A percentile compares a stretch with the other conserved stretches of the same genome.
These are phyloP conservation scores for Ciconia nigra DNA, from an alignment of 2,797 vertebrate genomes.

Conservation along the genomic window DNA sequence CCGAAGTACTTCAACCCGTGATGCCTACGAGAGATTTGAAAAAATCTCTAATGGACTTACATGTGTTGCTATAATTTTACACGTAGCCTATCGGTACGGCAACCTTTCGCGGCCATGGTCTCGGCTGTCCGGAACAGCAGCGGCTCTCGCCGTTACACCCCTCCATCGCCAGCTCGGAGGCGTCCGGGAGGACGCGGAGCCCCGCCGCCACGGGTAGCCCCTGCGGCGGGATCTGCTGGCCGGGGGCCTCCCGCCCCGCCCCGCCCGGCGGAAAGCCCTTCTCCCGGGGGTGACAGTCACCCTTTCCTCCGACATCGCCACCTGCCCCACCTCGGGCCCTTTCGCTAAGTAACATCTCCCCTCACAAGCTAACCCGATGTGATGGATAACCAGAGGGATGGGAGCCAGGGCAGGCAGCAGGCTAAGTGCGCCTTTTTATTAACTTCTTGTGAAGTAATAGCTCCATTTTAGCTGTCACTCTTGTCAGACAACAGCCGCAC, in stretches of 20 bases:
- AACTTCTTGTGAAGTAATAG: conserved; percentile 44
- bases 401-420: not conserved
- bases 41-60: not conserved
- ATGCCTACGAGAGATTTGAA: not conserved
- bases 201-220: not conserved
- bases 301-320: not conserved
- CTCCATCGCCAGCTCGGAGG: not conserved
- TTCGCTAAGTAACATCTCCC: not conserved
- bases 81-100: rapidly evolving
- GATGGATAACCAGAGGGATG: not conserved
- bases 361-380: not conserved
- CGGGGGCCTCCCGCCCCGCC: not conserved
- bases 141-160: not conserved
- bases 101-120: not conserved
- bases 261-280: not conserved
- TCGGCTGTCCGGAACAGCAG: not conserved
- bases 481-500: not conserved
- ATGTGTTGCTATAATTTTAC: not conserved
- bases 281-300: not conserved
- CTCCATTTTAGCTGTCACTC: conserved; percentile 37
- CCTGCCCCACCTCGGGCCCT: not conserved
- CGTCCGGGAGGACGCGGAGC: not conserved
- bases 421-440: conserved; percentile 25
- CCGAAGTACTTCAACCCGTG: not conserved
- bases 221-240: not conserved